Percentiles rank a stretch among this genome's conserved stretches.
Evolutionary conservation across 1,140 invertebrate species (phyloP).

Genomic region (Eurosta solidaginis): DNA sequence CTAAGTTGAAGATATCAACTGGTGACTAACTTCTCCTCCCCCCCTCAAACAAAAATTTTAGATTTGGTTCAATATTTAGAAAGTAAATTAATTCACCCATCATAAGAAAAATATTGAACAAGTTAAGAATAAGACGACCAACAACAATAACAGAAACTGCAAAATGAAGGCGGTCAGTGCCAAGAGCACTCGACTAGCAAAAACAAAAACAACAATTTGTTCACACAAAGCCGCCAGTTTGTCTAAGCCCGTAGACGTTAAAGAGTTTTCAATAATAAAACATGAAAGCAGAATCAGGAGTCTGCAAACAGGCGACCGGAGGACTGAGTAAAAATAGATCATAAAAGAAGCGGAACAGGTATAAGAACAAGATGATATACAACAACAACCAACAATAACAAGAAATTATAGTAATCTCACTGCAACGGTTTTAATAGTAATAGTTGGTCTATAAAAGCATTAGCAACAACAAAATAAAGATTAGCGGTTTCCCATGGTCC

Average conservation of each 20-base stretch:
- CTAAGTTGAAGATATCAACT: too few relatives aligned
- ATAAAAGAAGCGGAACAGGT: not conserved
- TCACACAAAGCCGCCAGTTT: constrained; percentile 1
- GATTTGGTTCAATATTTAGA: not conserved
- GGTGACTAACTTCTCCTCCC: too few relatives aligned
- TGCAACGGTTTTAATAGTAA: not conserved
- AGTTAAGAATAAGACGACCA: not conserved
- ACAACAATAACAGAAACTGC: not conserved
- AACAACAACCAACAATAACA: not conserved
- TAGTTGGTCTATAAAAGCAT: not conserved
- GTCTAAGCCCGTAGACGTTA: not conserved
- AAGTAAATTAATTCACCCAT: not conserved
- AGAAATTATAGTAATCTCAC: not conserved
- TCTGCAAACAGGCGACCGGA: not conserved
- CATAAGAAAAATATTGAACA: not conserved
- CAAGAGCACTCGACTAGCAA: not conserved
- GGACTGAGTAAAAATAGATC: not conserved
- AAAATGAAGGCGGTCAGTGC: not conserved
- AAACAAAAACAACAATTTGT: not conserved
- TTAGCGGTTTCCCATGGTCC: not conserved
- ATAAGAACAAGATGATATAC: not conserved
- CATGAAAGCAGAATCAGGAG: not conserved
- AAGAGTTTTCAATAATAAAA: not conserved
- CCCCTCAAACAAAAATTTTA: not conserved
- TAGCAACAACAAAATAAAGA: not conserved